Base-by-base conservation (phyloP, 1,140 invertebrate genomes). In the Chlorops oryzae region DNA sequence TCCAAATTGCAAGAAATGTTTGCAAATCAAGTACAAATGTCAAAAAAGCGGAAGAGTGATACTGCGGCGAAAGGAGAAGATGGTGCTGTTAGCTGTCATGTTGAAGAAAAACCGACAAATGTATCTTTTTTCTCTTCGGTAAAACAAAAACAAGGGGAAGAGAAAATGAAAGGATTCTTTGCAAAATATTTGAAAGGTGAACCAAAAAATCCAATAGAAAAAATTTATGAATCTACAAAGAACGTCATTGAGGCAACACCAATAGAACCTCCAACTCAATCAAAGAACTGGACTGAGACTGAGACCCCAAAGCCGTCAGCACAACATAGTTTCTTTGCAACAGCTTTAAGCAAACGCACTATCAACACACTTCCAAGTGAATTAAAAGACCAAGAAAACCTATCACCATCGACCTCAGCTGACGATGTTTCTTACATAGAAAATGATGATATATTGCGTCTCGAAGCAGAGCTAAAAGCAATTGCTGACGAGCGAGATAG, bases 1-100 rank as follows among this genome's bases (percentile, higher is more conserved):
- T 78, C 73, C 15, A 78, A 59, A 10, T 45, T 71, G 6, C 63
- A 66, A 38, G 48, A 61, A 17, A 69, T 72, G 66, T 70, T 72
- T 24, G 63, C 62, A 7, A 70, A 72, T 43, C 58, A 65, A 45
- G 56, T 56, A 9, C 63, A 5, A 70, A 68, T 45, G 65, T 6
- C 5, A 42, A 39, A 40, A 43, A 45, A 48, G 10, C 13, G n/a
- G 40, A 15, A 22, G 38, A 7, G n/a, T n/a, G n/a, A n/a, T n/a
- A 32, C 28, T 32, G 9, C 15, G 28, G 9, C 28, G 28, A 9
- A 32, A 32, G 28, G 28, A 32, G 28, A 32, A 32, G 15, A 15
- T 32, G 28, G 15, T 32, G 28, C n/a, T n/a, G n/a, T n/a, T n/a
- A n/a, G n/a, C n/a, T n/a, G n/a, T n/a, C n/a, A n/a, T n/a, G n/a